Base-by-base conservation (phyloP, 2,113 vertebrate genomes). In the Gambusia holbrooki region DNA sequence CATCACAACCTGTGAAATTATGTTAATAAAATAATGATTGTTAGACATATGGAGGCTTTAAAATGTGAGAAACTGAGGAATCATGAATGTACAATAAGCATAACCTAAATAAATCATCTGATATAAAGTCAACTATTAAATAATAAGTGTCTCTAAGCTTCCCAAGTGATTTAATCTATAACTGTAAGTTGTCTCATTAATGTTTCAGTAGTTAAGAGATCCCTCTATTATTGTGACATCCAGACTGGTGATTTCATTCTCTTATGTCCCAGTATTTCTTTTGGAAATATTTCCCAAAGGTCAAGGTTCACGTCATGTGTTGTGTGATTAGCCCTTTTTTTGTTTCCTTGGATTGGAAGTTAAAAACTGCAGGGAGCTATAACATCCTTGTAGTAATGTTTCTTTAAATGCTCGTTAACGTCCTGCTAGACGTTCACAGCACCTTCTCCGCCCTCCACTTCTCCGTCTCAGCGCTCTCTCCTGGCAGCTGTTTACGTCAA, bases 301-400 rank as follows among this genome's bases (percentile, higher is more conserved):
- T 88, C 88, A 90, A 80, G 89, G 81, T 74, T 87, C 78, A 74
- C 73, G 63, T 17, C 71, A 15, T 66, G 85, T 92, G 51, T 68
- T 22, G 67, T 81, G 86, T 28, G 83, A 81, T 2, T 85, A 78
- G 28, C 86, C 85, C 33, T 90, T 89, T 81, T 30, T 30, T 27
- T 62, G 12, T 45, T 69, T 79, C 72, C 27, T 69, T 4, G 19
- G 60, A 81, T 0, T 83, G 80, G 76, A 68, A 60, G 79, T 76
- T 66, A 29, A 74, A 85, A 42, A 48, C 60, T 40, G 71, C 78
- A 29, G 86, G 79, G 63, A 74, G 73, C 64, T 58, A 79, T 69
- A 28, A 85, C 40, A 75, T 69, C 82, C 22, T 19, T 48, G 45
- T 5, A 7, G 45, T 48, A 37, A 37, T 11, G 10, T 37, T 12